Evolutionary conservation across 2,113 vertebrate genomes (phyloP).

Genomic region (Corythornis vintsioides): DNA sequence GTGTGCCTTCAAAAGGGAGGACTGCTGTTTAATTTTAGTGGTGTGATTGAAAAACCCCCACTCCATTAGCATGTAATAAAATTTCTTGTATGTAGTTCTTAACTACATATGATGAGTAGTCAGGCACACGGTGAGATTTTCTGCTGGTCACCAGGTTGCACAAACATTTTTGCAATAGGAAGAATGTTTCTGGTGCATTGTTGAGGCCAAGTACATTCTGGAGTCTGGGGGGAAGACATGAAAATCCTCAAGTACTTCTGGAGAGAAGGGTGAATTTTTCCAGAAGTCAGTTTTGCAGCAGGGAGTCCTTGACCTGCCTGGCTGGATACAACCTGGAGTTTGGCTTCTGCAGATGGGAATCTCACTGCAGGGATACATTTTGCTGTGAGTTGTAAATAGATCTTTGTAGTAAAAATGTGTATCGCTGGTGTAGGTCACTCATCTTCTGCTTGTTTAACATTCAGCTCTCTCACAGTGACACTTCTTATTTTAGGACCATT

Average conservation of each 20-base stretch:
- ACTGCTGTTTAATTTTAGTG: neutral
- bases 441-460: neutral
- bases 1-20: neutral
- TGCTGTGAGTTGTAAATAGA: neutral
- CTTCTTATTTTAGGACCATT: neutral
- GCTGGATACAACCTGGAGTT: neutral
- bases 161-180: neutral
- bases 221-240: neutral
- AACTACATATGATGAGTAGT: rapidly evolving
- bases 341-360: neutral
- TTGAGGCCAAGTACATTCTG: neutral
- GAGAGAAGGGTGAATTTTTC: neutral
- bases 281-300: neutral
- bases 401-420: neutral
- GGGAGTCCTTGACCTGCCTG: neutral
- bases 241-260: neutral
- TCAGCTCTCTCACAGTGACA: neutral
- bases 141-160: neutral
- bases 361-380: neutral
- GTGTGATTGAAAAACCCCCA: neutral
- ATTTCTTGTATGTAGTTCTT: neutral
- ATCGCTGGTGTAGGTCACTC: neutral
- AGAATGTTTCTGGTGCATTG: neutral
- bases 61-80: neutral
- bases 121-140: neutral